Evolutionary conservation across 2,113 vertebrate species (phyloP), one percentile per base, ranked within the genome.

Genomic region (Paralichthys olivaceus): DNA sequence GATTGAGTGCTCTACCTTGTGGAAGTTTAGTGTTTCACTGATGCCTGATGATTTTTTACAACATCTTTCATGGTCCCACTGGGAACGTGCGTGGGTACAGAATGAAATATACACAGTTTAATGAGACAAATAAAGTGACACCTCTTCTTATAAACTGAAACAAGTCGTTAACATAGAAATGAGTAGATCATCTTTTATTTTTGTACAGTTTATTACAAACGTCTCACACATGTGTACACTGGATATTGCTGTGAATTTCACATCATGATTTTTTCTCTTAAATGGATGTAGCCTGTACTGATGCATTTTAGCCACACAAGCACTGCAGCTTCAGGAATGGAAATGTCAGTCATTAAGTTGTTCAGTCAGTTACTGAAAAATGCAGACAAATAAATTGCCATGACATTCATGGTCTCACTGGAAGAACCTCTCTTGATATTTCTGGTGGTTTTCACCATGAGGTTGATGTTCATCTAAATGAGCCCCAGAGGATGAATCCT

Each of bases 11-110:
- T 58, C 43, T 22, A 73, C 34, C 29, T 62, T 7, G 20, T 68
- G 28, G 77, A 64, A 40, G 51, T 53, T 72, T 68, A 40, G 17
- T 12, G 34, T 80, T 77, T 73, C 63, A 65, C 71, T 72, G 47
- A 60, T 14, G 34, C 64, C 75, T 76, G 63, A 73, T 73, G 60
- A 47, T 19, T 49, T 49, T 6, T 20, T 49, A 20, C 45, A 49
- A 7, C 19, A 19, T 49, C 14, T 49, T 49, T 49, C 7, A 49
- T 49, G 19, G 12, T 49, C 17, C 19, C 17, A 6, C 45, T 54
- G 58, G 45, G 69, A n/a, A 2, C 20, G 20, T 11, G 22, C n/a
- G 40, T 23, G 25, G 40, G 25, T 25, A 37, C 43, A 47, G 6
- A 47, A 7, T n/a, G 20, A 15, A 53, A 53, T 9, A n/a, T 22